Base-by-base conservation (phyloP, 2,888 invertebrate species). In the Ornithoptera priamus region DNA sequence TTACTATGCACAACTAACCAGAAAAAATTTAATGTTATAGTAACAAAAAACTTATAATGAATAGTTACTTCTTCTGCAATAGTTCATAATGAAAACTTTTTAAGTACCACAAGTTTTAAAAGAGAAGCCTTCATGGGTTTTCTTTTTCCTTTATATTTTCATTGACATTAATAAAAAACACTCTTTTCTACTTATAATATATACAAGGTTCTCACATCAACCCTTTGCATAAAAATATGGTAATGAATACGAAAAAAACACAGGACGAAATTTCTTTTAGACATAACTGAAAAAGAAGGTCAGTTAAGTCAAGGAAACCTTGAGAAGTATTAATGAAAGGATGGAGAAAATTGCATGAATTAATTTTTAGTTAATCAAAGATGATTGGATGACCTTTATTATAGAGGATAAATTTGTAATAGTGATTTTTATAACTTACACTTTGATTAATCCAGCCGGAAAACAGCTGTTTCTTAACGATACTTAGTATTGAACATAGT, bases 201-300 rank as follows among this genome's bases (percentile, higher is more conserved):
- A 58, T 12, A 12, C 10, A 22, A 22, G 22, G 20, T 58, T 58
- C 22, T 22, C 22, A 22, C 57, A 58, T 22, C 12, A 24, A 20
- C 65, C 53, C 53, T 66, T 61, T 66, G 60, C 20, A 36, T 61
- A 61, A 67, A 67, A 67, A 56, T 62, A 67, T 67, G 67, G 6
- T 56, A 67, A 67, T 67, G 67, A 53, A 60, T 20, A 22, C 39
- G 30, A 36, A 61, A 66, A 66, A 66, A 62, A 53, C 39, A 62
- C 53, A 60, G 46, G 24, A 59, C 24, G 50, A 39, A 56, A 62
- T 62, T 62, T 62, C 53, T 67, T 61, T 67, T 53, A 15, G 53
- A 61, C 53, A 62, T 61, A 39, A 62, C 61, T 18, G 53, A 56
- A 67, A 36, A 67, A 62, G 61, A 56, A 67, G 67, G 67, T 67